Evolutionary conservation across 2,113 vertebrate genomes (phyloP).

Genomic region (Picathartes gymnocephalus): DNA sequence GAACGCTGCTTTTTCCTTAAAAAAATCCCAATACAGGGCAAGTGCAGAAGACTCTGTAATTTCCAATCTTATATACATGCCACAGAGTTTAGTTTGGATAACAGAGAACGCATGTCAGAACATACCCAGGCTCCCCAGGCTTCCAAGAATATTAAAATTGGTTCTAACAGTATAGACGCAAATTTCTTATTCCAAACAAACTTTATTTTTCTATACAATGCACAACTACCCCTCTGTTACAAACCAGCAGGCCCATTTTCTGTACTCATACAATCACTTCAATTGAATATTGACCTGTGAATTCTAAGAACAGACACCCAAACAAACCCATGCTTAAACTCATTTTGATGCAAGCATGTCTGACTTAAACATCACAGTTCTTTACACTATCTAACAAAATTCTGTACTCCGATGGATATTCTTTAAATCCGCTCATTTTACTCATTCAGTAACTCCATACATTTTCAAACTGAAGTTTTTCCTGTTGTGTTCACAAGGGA

Average conservation of each 20-base stretch:
- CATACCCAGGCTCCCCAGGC: background rate
- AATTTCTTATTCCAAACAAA: background rate
- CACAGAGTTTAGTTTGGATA: background rate
- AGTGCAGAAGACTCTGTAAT: background rate
- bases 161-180: background rate
- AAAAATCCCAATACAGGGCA: background rate
- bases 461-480: background rate
- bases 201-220: background rate
- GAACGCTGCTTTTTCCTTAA: background rate
- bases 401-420: background rate
- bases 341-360: background rate
- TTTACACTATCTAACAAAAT: background rate
- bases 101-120: background rate
- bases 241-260: background rate
- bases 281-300: background rate
- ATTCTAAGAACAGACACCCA: background rate
- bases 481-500: background rate
- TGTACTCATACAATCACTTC: background rate
- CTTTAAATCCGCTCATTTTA: background rate
- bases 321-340: background rate
- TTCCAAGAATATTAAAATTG: background rate
- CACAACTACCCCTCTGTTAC: background rate
- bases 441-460: background rate
- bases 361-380: background rate
- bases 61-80: background rate